phyloP scores from a whole-genome alignment of 1,140 invertebrate genomes.

The fruit fly (Drosophila melanogaster) region Release_6_plus_ISO1_MT NT_037436.4:12682001-12682500 shows the following conservation, averaged over 20 bases:
- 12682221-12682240: slow-evolving; percentile 22
- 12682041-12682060: too few species aligned
- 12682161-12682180: too few species aligned
- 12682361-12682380: slow-evolving; percentile 14
- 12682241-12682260: neutral
- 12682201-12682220: neutral
- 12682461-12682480: slow-evolving; percentile 70
- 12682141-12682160: too few species aligned
- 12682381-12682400: slow-evolving; percentile 53
- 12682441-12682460: slow-evolving; percentile 39
- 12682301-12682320: slow-evolving; percentile 37
- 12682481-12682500: slow-evolving; percentile 75
- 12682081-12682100: too few species aligned
- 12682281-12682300: slow-evolving; percentile 34
- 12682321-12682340: slow-evolving; percentile 12
- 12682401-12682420: slow-evolving; percentile 56
- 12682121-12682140: too few species aligned
- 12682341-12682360: slow-evolving; percentile 28
- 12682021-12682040: too few species aligned
- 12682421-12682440: slow-evolving; percentile 52
- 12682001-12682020: too few species aligned
- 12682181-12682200: too few species aligned
- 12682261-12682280: slow-evolving; percentile 19
- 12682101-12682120: too few species aligned
- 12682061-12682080: too few species aligned